These are phyloP conservation scores for Rhopilema esculentum DNA, from an alignment of 30 jellyfish, hydroid and myxozoan species.

Conservation along the genomic window DNA sequence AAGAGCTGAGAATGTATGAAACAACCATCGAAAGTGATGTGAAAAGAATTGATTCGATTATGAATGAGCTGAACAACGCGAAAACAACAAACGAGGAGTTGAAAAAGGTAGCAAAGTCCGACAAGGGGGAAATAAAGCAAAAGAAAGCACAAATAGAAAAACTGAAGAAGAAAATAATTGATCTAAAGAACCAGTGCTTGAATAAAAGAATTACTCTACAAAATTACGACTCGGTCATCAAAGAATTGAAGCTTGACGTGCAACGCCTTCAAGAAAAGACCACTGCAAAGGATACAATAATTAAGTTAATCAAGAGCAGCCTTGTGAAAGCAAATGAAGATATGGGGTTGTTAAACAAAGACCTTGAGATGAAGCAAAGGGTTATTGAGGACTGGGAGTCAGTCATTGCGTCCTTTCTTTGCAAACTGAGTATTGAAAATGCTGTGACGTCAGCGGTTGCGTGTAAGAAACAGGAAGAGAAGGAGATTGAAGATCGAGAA, in stretches of 20 bases:
- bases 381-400: background rate
- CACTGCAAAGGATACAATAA: background rate
- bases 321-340: background rate
- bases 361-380: background rate
- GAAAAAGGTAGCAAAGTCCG: background rate
- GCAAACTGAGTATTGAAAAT: background rate
- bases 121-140: background rate
- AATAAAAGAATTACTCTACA: background rate
- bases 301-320: background rate
- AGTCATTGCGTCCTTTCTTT: background rate
- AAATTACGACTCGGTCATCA: background rate
- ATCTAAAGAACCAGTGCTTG: background rate
- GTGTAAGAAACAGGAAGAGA: background rate
- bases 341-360: background rate
- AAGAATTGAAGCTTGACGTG: background rate
- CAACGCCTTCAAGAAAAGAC: background rate
- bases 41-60: conserved; percentile 12
- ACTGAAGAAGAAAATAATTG: background rate
- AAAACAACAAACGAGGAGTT: background rate
- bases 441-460: background rate
- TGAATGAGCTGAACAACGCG: conserved; percentile 12
- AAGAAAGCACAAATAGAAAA: background rate
- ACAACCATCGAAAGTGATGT: conserved; percentile 9
- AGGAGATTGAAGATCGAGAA: background rate
- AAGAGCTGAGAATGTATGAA: background rate